Evolutionary conservation across 2,797 vertebrate species (phyloP).

Genomic region (Neostethus bicornis): DNA sequence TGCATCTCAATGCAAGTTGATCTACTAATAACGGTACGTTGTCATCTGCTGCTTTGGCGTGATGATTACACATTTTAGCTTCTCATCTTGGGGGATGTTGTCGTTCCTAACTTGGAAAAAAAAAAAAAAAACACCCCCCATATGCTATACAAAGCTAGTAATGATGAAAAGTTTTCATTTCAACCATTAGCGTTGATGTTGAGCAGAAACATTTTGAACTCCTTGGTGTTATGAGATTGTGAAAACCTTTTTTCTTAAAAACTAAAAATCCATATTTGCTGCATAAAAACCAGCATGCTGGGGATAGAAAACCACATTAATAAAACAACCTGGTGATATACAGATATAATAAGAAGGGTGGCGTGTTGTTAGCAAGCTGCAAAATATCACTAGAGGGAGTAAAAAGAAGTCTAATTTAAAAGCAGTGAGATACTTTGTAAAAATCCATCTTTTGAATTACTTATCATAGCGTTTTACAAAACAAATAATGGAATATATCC

Average conservation of each 20-base stretch:
- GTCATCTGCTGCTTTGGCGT: conserved; percentile 48
- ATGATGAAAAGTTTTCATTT: conserved; percentile 31
- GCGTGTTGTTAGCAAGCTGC: conserved; percentile 8
- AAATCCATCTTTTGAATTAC: conserved; percentile 53
- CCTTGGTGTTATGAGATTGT: conserved; percentile 8
- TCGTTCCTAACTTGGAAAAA: conserved; percentile 4
- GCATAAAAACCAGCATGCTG: background rate
- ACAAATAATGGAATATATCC: conserved; percentile 58
- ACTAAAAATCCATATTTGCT: conserved; percentile 12
- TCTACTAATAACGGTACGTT: conserved; percentile 53
- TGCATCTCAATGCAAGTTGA: conserved; percentile 37
- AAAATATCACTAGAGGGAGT: conserved; percentile 5
- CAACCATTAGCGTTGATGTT: conserved; percentile 28
- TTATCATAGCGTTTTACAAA: conserved; percentile 46
- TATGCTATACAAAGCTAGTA: conserved; percentile 15
- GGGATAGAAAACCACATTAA: conserved; percentile 14
- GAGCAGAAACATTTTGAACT: conserved; percentile 37
- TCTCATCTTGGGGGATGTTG: conserved; percentile 46
- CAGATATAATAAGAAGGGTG: conserved; percentile 9
- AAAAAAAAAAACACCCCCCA: conserved; percentile 1
- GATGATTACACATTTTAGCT: conserved; percentile 55
- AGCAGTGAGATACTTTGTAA: conserved; percentile 33
- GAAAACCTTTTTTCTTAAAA: conserved; percentile 9
- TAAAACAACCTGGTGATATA: conserved; percentile 17
- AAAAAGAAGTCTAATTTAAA: conserved; percentile 28